Evolutionary conservation across 1,140 invertebrate species (phyloP).

Genomic region (Coenobita brevimanus): DNA sequence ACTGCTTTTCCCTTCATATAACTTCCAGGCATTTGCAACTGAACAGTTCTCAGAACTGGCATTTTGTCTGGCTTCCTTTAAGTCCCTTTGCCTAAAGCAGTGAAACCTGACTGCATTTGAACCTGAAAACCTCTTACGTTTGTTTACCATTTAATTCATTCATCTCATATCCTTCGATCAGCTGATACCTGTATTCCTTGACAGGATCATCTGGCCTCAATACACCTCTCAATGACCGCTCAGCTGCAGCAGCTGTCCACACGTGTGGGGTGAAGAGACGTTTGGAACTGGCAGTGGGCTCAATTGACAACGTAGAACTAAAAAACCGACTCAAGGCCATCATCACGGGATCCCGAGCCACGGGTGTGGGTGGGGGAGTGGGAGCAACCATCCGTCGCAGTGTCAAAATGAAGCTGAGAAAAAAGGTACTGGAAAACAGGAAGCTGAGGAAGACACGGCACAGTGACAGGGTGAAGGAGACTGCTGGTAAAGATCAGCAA

Average conservation of each 20-base stretch:
- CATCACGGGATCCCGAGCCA: conserved; percentile 41
- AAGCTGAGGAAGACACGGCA: conserved; percentile 41
- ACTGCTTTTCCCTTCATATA: no score
- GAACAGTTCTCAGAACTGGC: no score
- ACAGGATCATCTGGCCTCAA: conserved; percentile 56
- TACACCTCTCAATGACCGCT: conserved; percentile 36
- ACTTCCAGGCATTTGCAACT: no score
- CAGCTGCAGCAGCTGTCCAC: not conserved
- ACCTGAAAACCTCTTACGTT: no score
- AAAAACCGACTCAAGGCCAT: conserved; percentile 66
- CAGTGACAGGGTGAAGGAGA: conserved; percentile 45
- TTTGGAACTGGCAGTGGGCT: conserved; percentile 55
- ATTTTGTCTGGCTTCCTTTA: no score
- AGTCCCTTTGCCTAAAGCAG: no score
- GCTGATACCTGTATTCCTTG: not conserved
- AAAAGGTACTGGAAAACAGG: conserved; percentile 43
- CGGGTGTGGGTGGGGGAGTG: not conserved
- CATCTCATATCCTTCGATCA: not conserved
- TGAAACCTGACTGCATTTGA: no score
- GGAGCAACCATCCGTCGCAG: not conserved
- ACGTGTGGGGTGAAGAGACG: conserved; percentile 59
- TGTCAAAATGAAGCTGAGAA: conserved; percentile 45
- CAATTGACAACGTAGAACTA: conserved; percentile 60
- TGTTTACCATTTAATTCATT: not conserved
- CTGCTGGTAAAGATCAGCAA: not conserved